A percentile compares a stretch with the other conserved stretches of the same genome.
Evolutionary conservation across 2,113 vertebrate genomes (phyloP).

Genomic region (Daboia siamensis): DNA sequence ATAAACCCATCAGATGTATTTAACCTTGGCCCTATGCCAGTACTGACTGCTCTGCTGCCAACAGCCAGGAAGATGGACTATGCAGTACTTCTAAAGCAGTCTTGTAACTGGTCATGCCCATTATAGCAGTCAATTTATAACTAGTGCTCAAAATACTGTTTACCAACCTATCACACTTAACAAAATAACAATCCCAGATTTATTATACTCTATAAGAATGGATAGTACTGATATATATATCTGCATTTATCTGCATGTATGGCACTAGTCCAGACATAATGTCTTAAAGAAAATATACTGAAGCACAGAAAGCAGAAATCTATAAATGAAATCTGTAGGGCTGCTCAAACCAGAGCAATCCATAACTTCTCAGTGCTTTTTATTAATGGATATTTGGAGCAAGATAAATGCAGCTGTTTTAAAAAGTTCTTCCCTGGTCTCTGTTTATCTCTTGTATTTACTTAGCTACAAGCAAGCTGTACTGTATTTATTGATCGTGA

Average conservation of each 20-base stretch:
- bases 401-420: neutral
- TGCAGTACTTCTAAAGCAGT: neutral
- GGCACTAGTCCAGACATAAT: neutral
- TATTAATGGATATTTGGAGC: neutral
- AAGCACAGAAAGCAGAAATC: neutral
- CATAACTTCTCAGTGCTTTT: neutral
- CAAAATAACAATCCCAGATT: neutral
- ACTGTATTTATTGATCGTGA: neutral
- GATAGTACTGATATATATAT: neutral
- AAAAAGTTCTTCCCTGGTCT: neutral
- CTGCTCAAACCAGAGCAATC: neutral
- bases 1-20: neutral
- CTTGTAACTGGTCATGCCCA: neutral
- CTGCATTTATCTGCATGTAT: neutral
- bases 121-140: neutral
- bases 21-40: neutral
- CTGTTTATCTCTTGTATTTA: neutral
- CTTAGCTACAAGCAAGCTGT: neutral
- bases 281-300: neutral
- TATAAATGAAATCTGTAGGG: neutral
- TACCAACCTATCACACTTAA: neutral
- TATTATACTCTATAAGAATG: neutral
- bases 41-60: neutral
- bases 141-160: neutral
- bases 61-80: neutral